phyloP scores from a whole-genome alignment of 2,797 vertebrate genomes.

The Decapterus maruadsi region DNA sequence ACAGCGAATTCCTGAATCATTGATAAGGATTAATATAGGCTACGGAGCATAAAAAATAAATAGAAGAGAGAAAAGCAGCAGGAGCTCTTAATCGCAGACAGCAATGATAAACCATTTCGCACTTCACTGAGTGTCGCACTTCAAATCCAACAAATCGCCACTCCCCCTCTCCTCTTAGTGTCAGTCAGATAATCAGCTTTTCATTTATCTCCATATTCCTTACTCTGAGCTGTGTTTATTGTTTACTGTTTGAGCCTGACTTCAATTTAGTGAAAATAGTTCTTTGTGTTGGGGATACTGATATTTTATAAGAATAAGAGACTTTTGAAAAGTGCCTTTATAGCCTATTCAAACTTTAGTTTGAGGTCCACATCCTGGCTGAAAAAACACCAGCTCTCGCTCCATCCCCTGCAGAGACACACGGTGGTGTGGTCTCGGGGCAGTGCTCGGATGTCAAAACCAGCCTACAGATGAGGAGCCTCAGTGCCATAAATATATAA shows the following conservation, averaged over 20 bases:
- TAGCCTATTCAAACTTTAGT: too few species aligned
- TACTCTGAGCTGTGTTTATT: background rate
- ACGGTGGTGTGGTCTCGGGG: background rate
- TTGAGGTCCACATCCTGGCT: too few species aligned
- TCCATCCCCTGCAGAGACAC: too few species aligned
- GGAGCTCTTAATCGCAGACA: background rate
- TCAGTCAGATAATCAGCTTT: background rate
- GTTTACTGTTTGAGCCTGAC: background rate
- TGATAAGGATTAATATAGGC: background rate
- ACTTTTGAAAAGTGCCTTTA: too few species aligned
- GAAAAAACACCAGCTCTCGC: too few species aligned
- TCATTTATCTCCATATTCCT: background rate
- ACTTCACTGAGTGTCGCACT: background rate
- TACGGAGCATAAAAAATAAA: slow-evolving; percentile 4
- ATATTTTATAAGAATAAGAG: too few species aligned
- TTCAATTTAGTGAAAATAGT: too few species aligned
- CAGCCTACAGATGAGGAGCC: background rate
- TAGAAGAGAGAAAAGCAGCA: background rate
- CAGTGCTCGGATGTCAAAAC: background rate
- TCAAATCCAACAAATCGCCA: background rate
- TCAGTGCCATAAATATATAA: background rate
- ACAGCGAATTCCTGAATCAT: slow-evolving; percentile 38
- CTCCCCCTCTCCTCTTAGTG: background rate
- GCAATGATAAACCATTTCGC: slow-evolving; percentile 1
- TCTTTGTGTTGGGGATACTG: too few species aligned